Base-by-base conservation (phyloP, 2,888 invertebrate species). In the Drosophila macrothrix region DNA sequence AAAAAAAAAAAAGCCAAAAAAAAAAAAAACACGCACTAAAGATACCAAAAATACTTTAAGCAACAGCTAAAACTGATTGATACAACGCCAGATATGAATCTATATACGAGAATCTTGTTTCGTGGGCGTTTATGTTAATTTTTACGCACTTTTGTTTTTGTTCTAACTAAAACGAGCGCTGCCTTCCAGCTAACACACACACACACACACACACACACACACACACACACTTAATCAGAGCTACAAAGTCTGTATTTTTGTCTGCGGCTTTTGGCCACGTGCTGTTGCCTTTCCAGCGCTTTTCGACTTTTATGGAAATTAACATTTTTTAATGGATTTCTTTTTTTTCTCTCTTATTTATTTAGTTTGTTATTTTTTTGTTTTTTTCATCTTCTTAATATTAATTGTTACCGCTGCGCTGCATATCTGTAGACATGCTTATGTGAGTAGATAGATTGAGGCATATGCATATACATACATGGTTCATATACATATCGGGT, bases 271-370 rank as follows among this genome's bases (percentile, higher is more conserved):
- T 83, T 81, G 67, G 81, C 85, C 84, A 84, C 84, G 88, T 84
- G 84, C 84, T 76, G 41, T 64, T 46, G 72, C 65, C 61, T 28
- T 37, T 35, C 46, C 39, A 65, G 55, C 29, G 55, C 50, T 76
- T 68, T 79, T 67, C 37, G 64, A 55, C 76, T 68, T 80, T 87
- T 78, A 81, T 87, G 83, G 81, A 84, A 87, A 84, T 84, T 81
- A 84, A 84, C 83, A 87, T 83, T 83, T 84, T 84, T 87, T 87
- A 84, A 84, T 84, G 74, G 81, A 62, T 72, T 87, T 84, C 63
- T 75, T 65, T 83, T 76, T 46, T 54, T 28, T 52, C 37, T 61
- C 35, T 43, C 28, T 67, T 64, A 65, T 62, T 70, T 62, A 22
- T 67, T 65, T 49, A 28, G 28, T 52, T 52, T 1, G 33, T 37